Evolutionary conservation across 2,797 vertebrate genomes (phyloP).

Genomic region (Lepus oiostolus): DNA sequence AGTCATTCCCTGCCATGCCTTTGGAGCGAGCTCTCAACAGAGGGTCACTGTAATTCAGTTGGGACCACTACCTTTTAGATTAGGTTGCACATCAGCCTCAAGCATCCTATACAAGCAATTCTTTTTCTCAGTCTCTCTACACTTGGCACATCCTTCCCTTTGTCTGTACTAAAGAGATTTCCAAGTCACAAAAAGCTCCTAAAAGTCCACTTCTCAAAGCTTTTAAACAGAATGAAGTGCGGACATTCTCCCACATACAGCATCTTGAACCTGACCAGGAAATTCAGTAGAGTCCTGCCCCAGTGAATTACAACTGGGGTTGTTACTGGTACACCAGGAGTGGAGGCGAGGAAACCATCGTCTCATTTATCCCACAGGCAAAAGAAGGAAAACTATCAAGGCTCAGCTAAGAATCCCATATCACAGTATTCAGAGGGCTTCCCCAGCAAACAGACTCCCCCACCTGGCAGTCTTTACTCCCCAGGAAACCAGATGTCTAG

Average conservation of each 20-base stretch:
- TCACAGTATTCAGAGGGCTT: constrained; percentile 7
- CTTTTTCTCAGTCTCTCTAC: constrained; percentile 30
- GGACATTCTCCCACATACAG: not conserved
- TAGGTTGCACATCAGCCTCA: not conserved
- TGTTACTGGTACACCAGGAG: constrained; percentile 45
- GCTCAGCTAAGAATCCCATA: not conserved
- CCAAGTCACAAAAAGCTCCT: constrained; percentile 35
- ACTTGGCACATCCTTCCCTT: not conserved
- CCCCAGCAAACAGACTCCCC: not conserved
- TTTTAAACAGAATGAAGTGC: not conserved
- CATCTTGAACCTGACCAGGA: constrained; percentile 31
- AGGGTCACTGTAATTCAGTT: not conserved
- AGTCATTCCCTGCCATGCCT: constrained; percentile 44
- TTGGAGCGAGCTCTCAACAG: not conserved
- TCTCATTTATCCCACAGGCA: not conserved
- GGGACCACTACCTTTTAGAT: not conserved
- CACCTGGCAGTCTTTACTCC: not conserved
- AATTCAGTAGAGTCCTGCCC: not conserved
- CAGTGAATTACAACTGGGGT: not conserved
- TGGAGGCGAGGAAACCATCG: not conserved
- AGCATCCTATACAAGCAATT: not conserved
- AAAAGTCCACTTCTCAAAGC: constrained; percentile 39
- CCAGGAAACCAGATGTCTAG: not conserved
- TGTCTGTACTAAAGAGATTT: constrained; percentile 48
- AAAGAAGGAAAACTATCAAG: constrained; percentile 3